Evolutionary conservation across 2,113 vertebrate species (phyloP), one percentile per base, ranked within the genome.

Genomic region (Erythrocercus mccallii): DNA sequence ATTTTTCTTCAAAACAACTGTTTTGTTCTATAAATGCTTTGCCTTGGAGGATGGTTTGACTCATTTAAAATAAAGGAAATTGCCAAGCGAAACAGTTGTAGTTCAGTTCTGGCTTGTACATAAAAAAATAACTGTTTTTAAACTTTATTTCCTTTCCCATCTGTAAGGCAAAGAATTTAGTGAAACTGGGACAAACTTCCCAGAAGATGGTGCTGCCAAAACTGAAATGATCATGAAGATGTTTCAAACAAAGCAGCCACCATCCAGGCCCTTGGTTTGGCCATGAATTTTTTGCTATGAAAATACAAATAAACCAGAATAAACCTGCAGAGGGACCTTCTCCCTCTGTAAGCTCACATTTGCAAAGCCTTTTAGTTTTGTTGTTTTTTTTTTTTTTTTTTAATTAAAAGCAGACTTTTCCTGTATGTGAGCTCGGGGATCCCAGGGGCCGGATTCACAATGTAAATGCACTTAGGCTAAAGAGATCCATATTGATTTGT

Each of bases 331-430:
- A 84, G 73, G 11, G 65, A 57, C 60, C 51, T 84, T 64, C 57
- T 78, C 44, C 28, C 17, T 78, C 50, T 81, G 15, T 70, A 81
- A 86, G 12, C 13, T 65, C 51, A 47, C 51, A 60, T 51, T 86
- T 92, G 86, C 54, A 90, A 90, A 65, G 27, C 45, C 21, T 50
- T 83, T 88, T 78, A 9, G 60, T 5, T 60, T 70, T 9, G 17
- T 9, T 28, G 15, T 45, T 20, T 45, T 45, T 20, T 8, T 56
- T 31, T 65, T 45, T 37, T 40, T 58, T 79, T 94, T 84, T 69
- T 30, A 96, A 95, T 95, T 94, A 91, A 95, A 97, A 95, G 65
- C 89, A 95, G 92, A 86, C 57, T 89, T 93, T 96, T 95, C 73
- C 91, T 95, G 44, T 56, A 69, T 84, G 81, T 56, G 81, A 89